phyloP scores from a whole-genome alignment of 1,140 invertebrate genomes.

The Neuroterus valhalla region DNA sequence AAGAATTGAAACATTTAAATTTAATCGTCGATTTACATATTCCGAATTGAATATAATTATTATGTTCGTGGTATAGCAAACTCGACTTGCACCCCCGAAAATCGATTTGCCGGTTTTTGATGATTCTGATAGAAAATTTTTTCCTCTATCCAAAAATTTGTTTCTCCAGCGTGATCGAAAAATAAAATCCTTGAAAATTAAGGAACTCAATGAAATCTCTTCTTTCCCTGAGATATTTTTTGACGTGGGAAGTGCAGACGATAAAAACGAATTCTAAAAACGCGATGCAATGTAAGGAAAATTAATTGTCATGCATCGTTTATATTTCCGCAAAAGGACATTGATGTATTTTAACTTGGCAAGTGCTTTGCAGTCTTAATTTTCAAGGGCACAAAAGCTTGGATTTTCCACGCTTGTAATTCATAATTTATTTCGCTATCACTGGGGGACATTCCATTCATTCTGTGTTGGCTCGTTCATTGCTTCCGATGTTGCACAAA shows the following conservation, averaged over 20 bases:
- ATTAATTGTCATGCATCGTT: conserved; percentile 25
- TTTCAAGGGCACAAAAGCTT: neutral
- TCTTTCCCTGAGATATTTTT: neutral
- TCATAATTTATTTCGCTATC: conserved; percentile 8
- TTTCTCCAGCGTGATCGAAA: neutral
- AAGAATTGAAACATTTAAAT: no score
- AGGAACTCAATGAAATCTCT: no score
- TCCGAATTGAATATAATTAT: no score
- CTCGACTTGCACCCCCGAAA: no score
- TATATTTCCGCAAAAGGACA: neutral
- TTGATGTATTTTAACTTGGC: conserved; percentile 6
- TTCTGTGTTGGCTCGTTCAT: neutral
- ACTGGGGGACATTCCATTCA: conserved; percentile 1
- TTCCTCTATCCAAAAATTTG: no score
- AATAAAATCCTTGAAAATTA: no score
- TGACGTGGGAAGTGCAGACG: neutral
- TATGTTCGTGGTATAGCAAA: no score
- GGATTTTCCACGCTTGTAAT: conserved; percentile 5
- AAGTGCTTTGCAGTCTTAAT: neutral
- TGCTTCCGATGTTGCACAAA: neutral
- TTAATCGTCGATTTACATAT: no score
- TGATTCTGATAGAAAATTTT: no score
- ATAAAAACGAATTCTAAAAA: neutral
- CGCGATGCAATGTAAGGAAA: neutral
- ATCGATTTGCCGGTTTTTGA: no score